phyloP scores from a whole-genome alignment of 2,797 vertebrate genomes.

The Schizothorax lantsangensis region DNA sequence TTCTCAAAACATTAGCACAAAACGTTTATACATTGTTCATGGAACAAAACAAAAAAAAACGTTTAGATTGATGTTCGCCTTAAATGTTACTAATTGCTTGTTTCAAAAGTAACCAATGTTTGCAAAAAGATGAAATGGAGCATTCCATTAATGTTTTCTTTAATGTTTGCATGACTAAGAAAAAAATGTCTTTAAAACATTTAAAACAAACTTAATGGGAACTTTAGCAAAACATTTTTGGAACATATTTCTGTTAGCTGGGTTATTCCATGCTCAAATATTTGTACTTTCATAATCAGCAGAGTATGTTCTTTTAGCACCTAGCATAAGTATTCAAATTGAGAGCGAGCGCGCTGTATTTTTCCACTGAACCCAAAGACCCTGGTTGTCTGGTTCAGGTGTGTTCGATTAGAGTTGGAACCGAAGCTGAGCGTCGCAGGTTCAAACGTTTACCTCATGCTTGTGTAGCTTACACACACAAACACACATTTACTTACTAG shows the following conservation, averaged over 20 bases:
- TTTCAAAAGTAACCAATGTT: background rate
- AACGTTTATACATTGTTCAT: background rate
- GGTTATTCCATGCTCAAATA: background rate
- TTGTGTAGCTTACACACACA: background rate
- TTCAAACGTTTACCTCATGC: background rate
- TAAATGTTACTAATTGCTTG: background rate
- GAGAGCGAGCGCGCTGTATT: background rate
- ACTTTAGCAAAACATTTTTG: background rate
- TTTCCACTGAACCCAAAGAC: conserved; percentile 26
- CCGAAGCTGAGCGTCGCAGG: background rate
- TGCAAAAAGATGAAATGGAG: background rate
- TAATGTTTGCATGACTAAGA: background rate
- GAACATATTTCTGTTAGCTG: background rate
- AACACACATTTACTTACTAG: conserved; percentile 58
- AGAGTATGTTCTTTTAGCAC: background rate
- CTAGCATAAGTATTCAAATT: conserved; percentile 1
- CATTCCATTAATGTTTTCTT: background rate
- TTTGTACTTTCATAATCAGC: background rate
- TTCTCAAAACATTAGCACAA: background rate
- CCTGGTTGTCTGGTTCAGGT: background rate
- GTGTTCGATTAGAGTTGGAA: background rate
- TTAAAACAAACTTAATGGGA: background rate
- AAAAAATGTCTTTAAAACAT: background rate
- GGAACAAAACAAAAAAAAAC: background rate
- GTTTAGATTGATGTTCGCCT: background rate